These are phyloP conservation scores for Ctenodactylus gundi DNA, from an alignment of 2,113 vertebrate species.

Conservation along the genomic window DNA sequence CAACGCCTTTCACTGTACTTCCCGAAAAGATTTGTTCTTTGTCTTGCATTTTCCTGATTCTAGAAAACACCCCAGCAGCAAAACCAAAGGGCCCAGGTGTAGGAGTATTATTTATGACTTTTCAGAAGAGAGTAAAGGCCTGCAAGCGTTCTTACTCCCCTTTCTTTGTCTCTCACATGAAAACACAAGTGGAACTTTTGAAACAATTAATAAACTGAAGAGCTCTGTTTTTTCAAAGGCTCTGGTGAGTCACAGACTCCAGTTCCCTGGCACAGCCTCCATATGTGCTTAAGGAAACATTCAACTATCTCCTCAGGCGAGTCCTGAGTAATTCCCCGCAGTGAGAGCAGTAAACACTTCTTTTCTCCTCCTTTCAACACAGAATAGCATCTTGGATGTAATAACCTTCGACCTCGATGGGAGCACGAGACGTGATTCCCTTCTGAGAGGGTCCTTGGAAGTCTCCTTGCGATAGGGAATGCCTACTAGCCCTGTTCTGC, in stretches of 20 bases:
- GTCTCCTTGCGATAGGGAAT: conserved; percentile 79
- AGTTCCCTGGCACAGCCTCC: conserved; percentile 65
- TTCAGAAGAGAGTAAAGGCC: conserved; percentile 71
- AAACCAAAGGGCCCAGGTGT: conserved; percentile 40
- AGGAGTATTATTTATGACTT: conserved; percentile 62
- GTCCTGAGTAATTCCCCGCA: conserved; percentile 79
- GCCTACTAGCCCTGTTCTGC: conserved; percentile 76
- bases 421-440: conserved; percentile 80
- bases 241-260: conserved; percentile 68
- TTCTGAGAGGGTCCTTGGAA: conserved; percentile 80
- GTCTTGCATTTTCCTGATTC: too few species aligned
- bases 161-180: conserved; percentile 72
- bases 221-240: conserved; percentile 79
- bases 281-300: conserved; percentile 78
- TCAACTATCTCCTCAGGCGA: conserved; percentile 83
- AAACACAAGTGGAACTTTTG: conserved; percentile 74
- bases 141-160: conserved; percentile 61
- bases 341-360: conserved; percentile 76
- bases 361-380: conserved; percentile 73
- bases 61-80: conserved; percentile 20
- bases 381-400: conserved; percentile 77
- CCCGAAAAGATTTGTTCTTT: too few species aligned
- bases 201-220: conserved; percentile 84
- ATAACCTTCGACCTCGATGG: conserved; percentile 82
- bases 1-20: not conserved